A percentile compares a stretch with the other conserved stretches of the same genome.
These are phyloP conservation scores for Nesidiocoris tenuis DNA, from an alignment of 2,888 invertebrate species.

Conservation along the genomic window DNA sequence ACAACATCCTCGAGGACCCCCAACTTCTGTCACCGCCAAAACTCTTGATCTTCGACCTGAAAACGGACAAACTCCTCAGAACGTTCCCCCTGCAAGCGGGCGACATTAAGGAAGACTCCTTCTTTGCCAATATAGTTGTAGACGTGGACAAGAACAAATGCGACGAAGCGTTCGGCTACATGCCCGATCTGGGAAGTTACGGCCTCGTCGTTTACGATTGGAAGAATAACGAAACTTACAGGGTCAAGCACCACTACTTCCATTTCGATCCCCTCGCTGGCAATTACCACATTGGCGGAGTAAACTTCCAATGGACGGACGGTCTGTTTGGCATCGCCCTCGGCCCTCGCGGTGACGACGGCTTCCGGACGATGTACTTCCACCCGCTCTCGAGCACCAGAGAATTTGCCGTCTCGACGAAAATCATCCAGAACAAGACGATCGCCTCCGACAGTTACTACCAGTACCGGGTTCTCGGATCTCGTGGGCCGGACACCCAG, in stretches of 20 bases:
- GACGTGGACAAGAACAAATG: slow-evolving; percentile 70
- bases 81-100: slow-evolving; percentile 67
- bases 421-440: slow-evolving; percentile 69
- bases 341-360: slow-evolving; percentile 59
- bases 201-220: slow-evolving; percentile 76
- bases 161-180: slow-evolving; percentile 72
- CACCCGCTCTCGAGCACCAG: slow-evolving; percentile 80
- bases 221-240: slow-evolving; percentile 72
- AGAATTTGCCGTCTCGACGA: slow-evolving; percentile 75
- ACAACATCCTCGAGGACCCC: slow-evolving; percentile 62
- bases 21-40: slow-evolving; percentile 66
- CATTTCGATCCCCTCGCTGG: slow-evolving; percentile 72
- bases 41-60: slow-evolving; percentile 71
- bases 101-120: slow-evolving; percentile 71
- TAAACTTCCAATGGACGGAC: slow-evolving; percentile 82
- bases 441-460: slow-evolving; percentile 69
- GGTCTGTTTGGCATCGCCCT: slow-evolving; percentile 75
- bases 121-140: slow-evolving; percentile 78
- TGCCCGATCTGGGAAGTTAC: slow-evolving; percentile 70
- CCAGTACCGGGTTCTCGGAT: slow-evolving; percentile 72
- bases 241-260: slow-evolving; percentile 73
- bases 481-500: slow-evolving; percentile 70
- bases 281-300: slow-evolving; percentile 70
- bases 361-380: slow-evolving; percentile 65
- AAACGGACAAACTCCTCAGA: slow-evolving; percentile 69